phyloP scores from a whole-genome alignment of 2,888 invertebrate genomes.

The Cantharis flavilabris region DNA sequence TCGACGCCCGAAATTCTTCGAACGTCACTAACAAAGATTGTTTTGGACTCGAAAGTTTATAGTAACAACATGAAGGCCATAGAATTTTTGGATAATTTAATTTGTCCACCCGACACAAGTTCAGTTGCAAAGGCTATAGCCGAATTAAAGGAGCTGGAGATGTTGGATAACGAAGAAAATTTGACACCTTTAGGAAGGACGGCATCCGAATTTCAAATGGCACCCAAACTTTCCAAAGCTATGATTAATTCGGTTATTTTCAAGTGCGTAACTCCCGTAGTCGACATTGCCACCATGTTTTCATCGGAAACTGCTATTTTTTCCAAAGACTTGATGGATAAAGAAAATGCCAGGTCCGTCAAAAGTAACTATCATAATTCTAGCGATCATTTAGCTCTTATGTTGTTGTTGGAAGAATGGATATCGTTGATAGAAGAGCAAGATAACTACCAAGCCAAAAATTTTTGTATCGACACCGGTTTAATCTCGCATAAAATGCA shows the following conservation, averaged over 20 bases:
- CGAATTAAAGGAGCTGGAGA: constrained; percentile 64
- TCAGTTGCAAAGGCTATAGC: constrained; percentile 63
- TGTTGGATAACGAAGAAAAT: constrained; percentile 61
- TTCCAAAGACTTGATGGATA: constrained; percentile 55
- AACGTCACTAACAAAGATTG: constrained; percentile 59
- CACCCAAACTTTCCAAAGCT: constrained; percentile 65
- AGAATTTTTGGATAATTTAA: constrained; percentile 64
- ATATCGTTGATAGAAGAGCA: constrained; percentile 47
- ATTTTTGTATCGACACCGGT: constrained; percentile 56
- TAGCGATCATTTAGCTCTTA: constrained; percentile 68
- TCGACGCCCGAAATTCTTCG: constrained; percentile 68
- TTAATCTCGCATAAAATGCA: constrained; percentile 59
- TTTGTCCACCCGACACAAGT: constrained; percentile 63
- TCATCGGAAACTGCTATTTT: constrained; percentile 62
- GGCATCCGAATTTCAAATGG: constrained; percentile 58
- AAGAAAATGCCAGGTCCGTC: constrained; percentile 57
- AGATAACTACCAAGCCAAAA: constrained; percentile 42
- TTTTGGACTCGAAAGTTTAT: constrained; percentile 66
- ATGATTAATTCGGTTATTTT: constrained; percentile 63
- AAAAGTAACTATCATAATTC: constrained; percentile 59
- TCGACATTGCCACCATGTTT: constrained; percentile 57
- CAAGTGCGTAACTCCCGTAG: constrained; percentile 59
- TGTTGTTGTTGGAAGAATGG: constrained; percentile 62
- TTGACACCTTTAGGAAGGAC: constrained; percentile 66
- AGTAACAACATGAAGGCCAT: constrained; percentile 61